phyloP scores from a whole-genome alignment of 1,140 invertebrate genomes.

The Thereuonema tuberculata region DNA sequence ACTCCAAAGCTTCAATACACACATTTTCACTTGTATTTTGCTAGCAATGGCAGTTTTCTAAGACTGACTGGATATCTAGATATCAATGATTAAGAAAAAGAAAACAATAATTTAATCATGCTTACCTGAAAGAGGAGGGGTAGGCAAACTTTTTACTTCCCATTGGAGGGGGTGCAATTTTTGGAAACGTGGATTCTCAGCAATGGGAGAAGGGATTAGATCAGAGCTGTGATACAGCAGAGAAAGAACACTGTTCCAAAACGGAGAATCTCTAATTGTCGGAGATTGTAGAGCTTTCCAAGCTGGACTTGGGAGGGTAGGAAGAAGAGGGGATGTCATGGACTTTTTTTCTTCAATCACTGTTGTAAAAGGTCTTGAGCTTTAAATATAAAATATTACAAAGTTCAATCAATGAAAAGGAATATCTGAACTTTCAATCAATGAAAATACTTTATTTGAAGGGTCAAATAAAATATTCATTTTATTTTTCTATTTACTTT shows the following conservation, averaged over 20 bases:
- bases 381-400: background rate
- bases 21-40: too few relatives aligned
- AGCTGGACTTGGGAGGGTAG: background rate
- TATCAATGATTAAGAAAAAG: too few relatives aligned
- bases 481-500: too few relatives aligned
- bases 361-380: background rate
- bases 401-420: too few relatives aligned
- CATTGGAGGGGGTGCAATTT: background rate
- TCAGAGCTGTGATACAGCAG: background rate
- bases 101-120: too few relatives aligned
- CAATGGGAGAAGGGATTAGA: background rate
- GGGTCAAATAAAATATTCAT: too few relatives aligned
- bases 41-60: too few relatives aligned
- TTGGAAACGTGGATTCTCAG: background rate
- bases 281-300: background rate
- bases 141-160: constrained; percentile 1
- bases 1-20: too few relatives aligned
- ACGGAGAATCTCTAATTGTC: background rate
- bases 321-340: background rate
- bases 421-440: too few relatives aligned
- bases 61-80: too few relatives aligned
- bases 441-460: too few relatives aligned
- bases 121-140: background rate
- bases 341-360: background rate
- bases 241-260: background rate